Conservation (phyloP, 2,888 invertebrate genomes). For the Lutraria lutraria region DNA sequence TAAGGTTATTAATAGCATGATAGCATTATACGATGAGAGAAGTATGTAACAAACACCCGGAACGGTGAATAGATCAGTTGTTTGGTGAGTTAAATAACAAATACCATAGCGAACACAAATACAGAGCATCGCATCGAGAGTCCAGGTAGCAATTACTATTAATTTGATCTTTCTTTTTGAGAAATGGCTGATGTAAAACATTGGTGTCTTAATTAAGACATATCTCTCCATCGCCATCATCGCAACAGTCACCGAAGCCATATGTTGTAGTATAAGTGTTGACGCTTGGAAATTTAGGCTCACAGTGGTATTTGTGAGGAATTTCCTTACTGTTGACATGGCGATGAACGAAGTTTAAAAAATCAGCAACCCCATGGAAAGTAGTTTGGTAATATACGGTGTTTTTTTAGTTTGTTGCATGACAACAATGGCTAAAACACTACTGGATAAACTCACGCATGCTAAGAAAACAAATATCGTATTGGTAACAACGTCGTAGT, state of each 20-base stretch:
- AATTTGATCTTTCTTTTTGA: neutral
- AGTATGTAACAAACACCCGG: neutral
- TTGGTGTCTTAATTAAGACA: slow-evolving; percentile 17
- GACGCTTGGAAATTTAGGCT: neutral
- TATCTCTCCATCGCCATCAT: slow-evolving; percentile 28
- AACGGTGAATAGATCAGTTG: neutral
- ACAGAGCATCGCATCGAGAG: neutral
- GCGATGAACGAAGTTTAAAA: slow-evolving; percentile 8
- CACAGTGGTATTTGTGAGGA: neutral
- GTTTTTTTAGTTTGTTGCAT: slow-evolving; percentile 17
- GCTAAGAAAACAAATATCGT: neutral
- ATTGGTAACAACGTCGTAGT: neutral
- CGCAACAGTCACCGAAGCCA: neutral
- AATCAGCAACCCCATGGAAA: slow-evolving; percentile 18
- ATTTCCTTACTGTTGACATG: slow-evolving; percentile 13
- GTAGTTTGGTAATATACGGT: neutral
- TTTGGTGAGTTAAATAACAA: neutral
- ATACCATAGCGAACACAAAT: slow-evolving; percentile 18
- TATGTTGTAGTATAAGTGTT: neutral
- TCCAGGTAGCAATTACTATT: neutral
- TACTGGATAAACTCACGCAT: neutral
- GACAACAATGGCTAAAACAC: neutral
- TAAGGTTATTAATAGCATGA: neutral
- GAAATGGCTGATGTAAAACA: slow-evolving; percentile 7
- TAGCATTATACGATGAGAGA: neutral